Evolutionary conservation across 2,888 invertebrate genomes (phyloP).

Genomic region (Drosophila meridiana): DNA sequence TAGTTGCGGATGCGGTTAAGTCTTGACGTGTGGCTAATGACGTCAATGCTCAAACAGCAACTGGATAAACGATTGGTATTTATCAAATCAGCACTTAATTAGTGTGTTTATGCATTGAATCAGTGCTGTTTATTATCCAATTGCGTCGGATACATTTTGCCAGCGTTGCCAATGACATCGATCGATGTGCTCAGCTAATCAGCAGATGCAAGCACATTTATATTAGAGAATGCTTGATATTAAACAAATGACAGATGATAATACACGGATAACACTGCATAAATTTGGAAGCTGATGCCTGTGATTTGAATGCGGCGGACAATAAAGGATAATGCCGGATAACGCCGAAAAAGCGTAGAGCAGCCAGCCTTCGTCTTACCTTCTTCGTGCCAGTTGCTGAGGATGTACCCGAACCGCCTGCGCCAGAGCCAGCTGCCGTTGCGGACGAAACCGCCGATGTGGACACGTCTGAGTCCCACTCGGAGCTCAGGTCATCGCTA

Average conservation of each 20-base stretch:
- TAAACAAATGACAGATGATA: not conserved
- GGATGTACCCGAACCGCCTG: constrained; percentile 29
- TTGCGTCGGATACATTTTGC: not conserved
- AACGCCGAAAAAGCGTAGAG: not conserved
- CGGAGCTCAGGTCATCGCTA: constrained; percentile 95
- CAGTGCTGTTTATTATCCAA: constrained; percentile 3
- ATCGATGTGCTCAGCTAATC: not conserved
- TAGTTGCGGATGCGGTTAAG: constrained; percentile 1
- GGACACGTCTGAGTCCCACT: constrained; percentile 94
- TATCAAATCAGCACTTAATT: constrained; percentile 12
- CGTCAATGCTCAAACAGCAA: constrained; percentile 27
- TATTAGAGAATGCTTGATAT: not conserved
- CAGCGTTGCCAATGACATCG: constrained; percentile 2
- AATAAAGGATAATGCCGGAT: not conserved
- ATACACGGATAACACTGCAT: not conserved
- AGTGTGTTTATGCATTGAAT: not conserved
- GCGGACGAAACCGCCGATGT: constrained; percentile 58
- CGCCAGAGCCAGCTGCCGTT: constrained; percentile 25
- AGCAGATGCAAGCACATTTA: not conserved
- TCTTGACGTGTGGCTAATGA: constrained; percentile 19
- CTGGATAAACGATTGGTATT: constrained; percentile 1
- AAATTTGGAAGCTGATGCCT: not conserved
- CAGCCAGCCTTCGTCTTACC: constrained; percentile 45
- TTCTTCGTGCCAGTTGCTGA: constrained; percentile 54
- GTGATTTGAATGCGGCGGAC: not conserved